Evolutionary conservation across 2,797 vertebrate genomes (phyloP).

Genomic region (Apogon talboti): DNA sequence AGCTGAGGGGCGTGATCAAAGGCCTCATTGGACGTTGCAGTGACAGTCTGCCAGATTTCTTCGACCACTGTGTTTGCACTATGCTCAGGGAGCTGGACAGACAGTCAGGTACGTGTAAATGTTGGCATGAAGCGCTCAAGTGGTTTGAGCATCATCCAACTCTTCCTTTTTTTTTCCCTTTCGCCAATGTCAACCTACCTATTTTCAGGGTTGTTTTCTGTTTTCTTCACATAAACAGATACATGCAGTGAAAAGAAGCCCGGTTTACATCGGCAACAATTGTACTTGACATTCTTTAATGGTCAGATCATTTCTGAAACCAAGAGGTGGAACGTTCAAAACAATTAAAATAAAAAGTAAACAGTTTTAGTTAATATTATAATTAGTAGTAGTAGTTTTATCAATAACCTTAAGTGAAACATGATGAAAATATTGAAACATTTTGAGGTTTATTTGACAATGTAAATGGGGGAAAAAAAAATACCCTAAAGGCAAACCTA

Average conservation of each 20-base stretch:
- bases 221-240: neutral
- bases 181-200: neutral
- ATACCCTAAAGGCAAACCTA: no score
- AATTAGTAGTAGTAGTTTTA: no score
- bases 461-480: no score
- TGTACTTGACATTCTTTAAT: no score
- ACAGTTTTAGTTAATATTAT: no score
- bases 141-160: neutral
- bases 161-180: neutral
- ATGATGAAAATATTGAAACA: no score
- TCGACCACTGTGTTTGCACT: constrained; percentile 92
- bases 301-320: no score
- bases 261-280: no score
- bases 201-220: neutral
- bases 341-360: no score
- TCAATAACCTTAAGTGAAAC: no score
- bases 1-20: constrained; percentile 87
- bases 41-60: constrained; percentile 87
- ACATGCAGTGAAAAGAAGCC: neutral
- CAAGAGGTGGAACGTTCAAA: no score
- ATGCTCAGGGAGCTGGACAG: constrained; percentile 96
- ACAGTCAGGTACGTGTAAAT: constrained; percentile 79
- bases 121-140: neutral
- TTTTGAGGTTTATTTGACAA: no score
- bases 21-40: constrained; percentile 83